Base-by-base conservation (phyloP, 2,797 vertebrate species). In the Hypotaenidia okinawae region DNA sequence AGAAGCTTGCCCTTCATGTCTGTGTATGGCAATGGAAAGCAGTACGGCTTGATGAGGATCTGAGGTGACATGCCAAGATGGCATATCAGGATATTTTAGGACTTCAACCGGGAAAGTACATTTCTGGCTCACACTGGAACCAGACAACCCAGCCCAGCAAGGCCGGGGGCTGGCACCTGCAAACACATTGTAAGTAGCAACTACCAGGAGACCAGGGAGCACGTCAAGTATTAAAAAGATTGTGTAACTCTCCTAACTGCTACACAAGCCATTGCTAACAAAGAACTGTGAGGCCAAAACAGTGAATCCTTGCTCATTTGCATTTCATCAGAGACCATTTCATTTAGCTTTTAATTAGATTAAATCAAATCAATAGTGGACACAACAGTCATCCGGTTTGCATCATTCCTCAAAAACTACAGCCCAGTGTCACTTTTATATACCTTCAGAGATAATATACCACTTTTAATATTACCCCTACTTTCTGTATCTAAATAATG, bases 321-420 rank as follows among this genome's bases (percentile, higher is more conserved):
- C 67, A 74, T 79, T 90, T 89, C 63, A 89, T 73, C 52, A 66
- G 70, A 81, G 27, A 81, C 28, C 16, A 64, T 82, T 96, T 90
- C 23, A 82, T 68, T 66, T 58, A 54, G 28, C 43, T 73, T 88
- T 86, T 80, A 84, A 92, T 86, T 90, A 75, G 41, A 80, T 75
- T 37, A 84, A 63, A 89, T 69, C 27, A 85, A 76, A 91, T 89
- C 83, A 87, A 45, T 61, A 83, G 33, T 16, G 59, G 68, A 77
- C 82, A 88, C 23, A 72, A 75, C 68, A 62, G 59, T 90, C 57
- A 90, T 52, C 39, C n/a, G 22, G 32, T 82, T 68, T 74, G 39
- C 21, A 84, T 61, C 28, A 27, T 43, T 72, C 39, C 27, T 67
- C 72, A 39, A 70, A 64, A 93, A 77, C 16, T 47, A 51, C 24